Conservation (phyloP, 2,797 vertebrate species). For the Pseudotriccus pelzelni region DNA sequence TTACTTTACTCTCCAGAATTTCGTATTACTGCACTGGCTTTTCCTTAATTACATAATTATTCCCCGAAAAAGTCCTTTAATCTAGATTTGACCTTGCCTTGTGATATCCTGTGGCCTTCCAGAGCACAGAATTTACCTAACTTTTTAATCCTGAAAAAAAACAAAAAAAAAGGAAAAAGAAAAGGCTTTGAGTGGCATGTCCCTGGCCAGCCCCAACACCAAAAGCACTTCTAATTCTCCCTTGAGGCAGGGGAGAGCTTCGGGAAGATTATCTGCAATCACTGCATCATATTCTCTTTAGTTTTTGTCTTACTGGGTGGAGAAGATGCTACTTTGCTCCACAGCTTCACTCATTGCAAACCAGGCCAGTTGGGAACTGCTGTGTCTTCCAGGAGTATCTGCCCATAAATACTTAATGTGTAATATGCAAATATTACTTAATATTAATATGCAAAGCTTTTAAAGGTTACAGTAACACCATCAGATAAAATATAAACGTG, state of each 20-base stretch:
- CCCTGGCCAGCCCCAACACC: neutral
- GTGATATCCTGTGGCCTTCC: neutral
- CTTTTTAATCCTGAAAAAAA: neutral
- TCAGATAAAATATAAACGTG: neutral
- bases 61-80: neutral
- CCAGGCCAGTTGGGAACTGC: neutral
- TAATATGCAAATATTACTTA: neutral
- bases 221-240: neutral
- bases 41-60: neutral
- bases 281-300: neutral
- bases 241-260: neutral
- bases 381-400: neutral
- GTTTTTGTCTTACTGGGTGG: neutral
- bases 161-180: too few relatives aligned
- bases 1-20: neutral
- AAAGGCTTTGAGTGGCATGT: accelerated
- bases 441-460: neutral
- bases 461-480: neutral
- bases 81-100: neutral
- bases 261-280: neutral
- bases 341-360: too few relatives aligned
- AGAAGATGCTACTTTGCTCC: neutral
- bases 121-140: neutral
- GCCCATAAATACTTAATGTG: neutral
- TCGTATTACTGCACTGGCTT: neutral